These are phyloP conservation scores for Megathymus violae DNA, from an alignment of 1,140 invertebrate species.

Conservation along the genomic window DNA sequence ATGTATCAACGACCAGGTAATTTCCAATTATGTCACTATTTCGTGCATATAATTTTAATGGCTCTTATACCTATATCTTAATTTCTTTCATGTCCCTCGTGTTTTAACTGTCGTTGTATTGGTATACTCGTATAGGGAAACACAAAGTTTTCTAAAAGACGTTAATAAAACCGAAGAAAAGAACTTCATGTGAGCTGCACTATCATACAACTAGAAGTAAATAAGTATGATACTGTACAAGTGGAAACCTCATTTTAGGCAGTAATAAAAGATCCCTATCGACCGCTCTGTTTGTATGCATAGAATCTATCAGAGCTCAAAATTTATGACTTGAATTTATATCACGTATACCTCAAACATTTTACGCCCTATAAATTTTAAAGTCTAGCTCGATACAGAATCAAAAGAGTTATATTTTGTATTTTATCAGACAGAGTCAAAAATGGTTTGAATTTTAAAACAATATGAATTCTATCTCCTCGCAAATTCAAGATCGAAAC, in stretches of 20 bases:
- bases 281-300: constrained; percentile 15
- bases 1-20: neutral
- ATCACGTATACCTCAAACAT: constrained; percentile 10
- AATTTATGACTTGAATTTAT: constrained; percentile 30
- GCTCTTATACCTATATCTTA: too few relatives aligned
- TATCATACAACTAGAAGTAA: neutral
- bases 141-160: too few relatives aligned
- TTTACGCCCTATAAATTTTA: constrained; percentile 12
- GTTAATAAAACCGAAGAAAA: too few relatives aligned
- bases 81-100: too few relatives aligned
- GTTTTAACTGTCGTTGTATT: too few relatives aligned
- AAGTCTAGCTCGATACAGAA: neutral
- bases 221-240: neutral
- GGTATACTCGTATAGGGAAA: too few relatives aligned
- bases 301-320: constrained; percentile 24
- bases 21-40: neutral
- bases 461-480: neutral
- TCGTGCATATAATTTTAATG: too few relatives aligned
- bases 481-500: neutral
- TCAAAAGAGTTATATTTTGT: neutral
- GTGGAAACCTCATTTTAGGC: constrained; percentile 10
- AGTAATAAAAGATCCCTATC: constrained; percentile 21
- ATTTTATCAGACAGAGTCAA: neutral
- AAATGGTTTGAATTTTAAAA: neutral
- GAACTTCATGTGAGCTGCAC: too few relatives aligned